Conservation (phyloP, 2,113 vertebrate genomes). For the Cepphus grylle region DNA sequence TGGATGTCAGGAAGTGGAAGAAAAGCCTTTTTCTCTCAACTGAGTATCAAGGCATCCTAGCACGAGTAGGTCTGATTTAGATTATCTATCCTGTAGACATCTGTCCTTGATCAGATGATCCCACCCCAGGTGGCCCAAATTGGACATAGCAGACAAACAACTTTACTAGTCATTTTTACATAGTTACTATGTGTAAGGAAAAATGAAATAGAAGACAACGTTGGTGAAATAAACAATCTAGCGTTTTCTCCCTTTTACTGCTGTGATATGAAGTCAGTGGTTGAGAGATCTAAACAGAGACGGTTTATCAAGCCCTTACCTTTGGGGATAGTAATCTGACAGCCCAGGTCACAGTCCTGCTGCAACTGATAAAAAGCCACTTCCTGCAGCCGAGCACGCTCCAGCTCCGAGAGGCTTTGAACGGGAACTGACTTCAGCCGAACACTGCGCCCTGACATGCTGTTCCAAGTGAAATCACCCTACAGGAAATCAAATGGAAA, state of each 20-base stretch:
- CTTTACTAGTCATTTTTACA: not conserved
- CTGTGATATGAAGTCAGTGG: not conserved
- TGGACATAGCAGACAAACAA: not conserved
- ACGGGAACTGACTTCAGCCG: conserved; percentile 89
- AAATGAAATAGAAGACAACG: not conserved
- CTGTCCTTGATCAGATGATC: not conserved
- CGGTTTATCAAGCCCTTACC: conserved; percentile 73
- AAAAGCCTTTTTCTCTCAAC: not conserved
- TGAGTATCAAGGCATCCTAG: not conserved
- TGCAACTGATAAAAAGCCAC: conserved; percentile 91
- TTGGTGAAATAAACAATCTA: not conserved
- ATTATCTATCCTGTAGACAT: not conserved
- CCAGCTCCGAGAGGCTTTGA: conserved; percentile 94
- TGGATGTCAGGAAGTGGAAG: not conserved
- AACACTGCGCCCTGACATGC: conserved; percentile 86
- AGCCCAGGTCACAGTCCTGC: conserved; percentile 89
- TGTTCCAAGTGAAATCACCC: conserved; percentile 97
- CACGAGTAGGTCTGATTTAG: not conserved
- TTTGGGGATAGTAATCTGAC: conserved; percentile 97
- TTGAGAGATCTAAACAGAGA: not conserved
- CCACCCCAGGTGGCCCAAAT: not conserved
- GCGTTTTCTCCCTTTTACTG: conserved; percentile 16
- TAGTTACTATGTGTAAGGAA: not conserved
- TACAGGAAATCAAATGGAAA: conserved; percentile 71
- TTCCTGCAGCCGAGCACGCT: conserved; percentile 91